A percentile compares a stretch with the other conserved stretches of the same genome.
Evolutionary conservation across 1,140 invertebrate genomes (phyloP).

Genomic region (Drosophila pachea): DNA sequence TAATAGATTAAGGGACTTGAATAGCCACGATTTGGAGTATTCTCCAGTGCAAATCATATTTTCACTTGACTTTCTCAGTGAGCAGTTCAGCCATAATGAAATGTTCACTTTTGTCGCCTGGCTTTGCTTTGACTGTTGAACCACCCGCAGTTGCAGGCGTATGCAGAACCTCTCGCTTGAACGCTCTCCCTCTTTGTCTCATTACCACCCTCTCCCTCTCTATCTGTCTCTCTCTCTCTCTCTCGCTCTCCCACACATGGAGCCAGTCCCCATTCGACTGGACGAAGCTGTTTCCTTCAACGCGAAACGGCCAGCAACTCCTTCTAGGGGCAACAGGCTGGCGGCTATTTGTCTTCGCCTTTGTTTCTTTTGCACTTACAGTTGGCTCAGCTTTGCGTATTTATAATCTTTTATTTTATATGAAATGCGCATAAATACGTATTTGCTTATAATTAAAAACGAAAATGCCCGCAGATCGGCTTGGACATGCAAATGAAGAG

Average conservation of each 20-base stretch:
- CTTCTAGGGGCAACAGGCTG: not conserved
- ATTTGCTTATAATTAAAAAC: conserved; percentile 40
- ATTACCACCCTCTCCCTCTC: not conserved
- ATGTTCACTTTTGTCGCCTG: conserved; percentile 22
- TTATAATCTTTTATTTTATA: conserved; percentile 22
- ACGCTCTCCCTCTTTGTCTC: not conserved
- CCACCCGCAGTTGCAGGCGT: conserved; percentile 1
- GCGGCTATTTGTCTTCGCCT: conserved; percentile 14
- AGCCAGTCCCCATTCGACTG: conserved; percentile 5
- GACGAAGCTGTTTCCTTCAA: conserved; percentile 16
- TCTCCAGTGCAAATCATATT: no score
- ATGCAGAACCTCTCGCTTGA: not conserved
- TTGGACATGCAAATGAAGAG: conserved; percentile 44
- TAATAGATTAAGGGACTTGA: no score
- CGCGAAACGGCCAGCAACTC: conserved; percentile 5
- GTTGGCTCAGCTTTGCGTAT: no score
- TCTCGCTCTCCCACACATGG: not conserved
- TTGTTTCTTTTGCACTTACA: no score
- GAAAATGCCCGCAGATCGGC: conserved; percentile 17
- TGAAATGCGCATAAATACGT: conserved; percentile 33
- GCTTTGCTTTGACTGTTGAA: not conserved
- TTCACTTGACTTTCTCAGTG: no score
- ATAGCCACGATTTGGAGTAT: no score
- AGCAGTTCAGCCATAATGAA: no score
- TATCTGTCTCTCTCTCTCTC: not conserved